phyloP scores from a whole-genome alignment of 2,113 vertebrate species.

The Peromyscus maniculatus region DNA sequence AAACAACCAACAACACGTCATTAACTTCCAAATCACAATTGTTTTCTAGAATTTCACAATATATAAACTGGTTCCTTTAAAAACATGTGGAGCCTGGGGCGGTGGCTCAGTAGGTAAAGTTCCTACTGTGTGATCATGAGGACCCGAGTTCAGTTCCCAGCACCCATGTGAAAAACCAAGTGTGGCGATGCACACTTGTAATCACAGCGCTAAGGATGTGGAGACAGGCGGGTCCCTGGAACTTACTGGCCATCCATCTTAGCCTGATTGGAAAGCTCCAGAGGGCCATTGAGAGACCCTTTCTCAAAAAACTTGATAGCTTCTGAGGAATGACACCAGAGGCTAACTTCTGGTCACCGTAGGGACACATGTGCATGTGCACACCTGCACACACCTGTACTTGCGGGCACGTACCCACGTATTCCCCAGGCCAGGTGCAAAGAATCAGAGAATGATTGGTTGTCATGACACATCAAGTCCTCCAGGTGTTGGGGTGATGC shows the following conservation, averaged over 20 bases:
- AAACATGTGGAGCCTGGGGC: neutral
- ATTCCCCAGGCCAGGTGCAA: neutral
- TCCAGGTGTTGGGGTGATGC: neutral
- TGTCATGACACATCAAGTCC: conserved; percentile 17
- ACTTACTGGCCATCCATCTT: neutral
- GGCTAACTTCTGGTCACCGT: neutral
- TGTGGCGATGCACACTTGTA: too few relatives aligned
- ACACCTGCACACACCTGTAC: neutral
- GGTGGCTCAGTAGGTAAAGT: neutral
- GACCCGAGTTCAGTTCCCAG: neutral
- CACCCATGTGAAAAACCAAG: neutral
- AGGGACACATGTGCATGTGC: too few relatives aligned
- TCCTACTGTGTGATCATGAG: too few relatives aligned
- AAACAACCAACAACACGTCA: neutral
- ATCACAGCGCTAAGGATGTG: too few relatives aligned
- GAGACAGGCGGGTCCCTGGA: too few relatives aligned
- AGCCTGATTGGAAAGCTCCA: neutral
- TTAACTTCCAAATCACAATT: neutral
- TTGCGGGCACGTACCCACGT: neutral
- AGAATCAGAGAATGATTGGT: neutral
- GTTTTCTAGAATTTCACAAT: conserved; percentile 27
- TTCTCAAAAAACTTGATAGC: neutral
- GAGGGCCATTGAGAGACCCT: too few relatives aligned
- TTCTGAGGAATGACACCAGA: neutral
- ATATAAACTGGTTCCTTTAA: conserved; percentile 24